A percentile compares a stretch with the other conserved stretches of the same genome.
Conservation (phyloP, 2,797 vertebrate genomes). For the Erpetoichthys calabaricus region DNA sequence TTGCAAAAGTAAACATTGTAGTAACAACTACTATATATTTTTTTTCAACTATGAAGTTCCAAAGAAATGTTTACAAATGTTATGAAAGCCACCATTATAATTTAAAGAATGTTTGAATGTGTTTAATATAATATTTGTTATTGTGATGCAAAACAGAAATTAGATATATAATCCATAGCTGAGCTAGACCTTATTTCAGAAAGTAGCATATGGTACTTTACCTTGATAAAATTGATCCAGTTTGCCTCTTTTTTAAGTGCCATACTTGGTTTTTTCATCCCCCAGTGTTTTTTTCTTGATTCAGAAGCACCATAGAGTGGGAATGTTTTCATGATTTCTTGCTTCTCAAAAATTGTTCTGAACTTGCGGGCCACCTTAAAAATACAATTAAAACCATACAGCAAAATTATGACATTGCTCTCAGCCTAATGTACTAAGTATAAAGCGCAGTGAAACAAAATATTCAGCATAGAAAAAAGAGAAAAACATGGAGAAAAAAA, state of each 20-base stretch:
- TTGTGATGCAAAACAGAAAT: not conserved
- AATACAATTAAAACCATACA: conserved; percentile 5
- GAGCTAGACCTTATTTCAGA: not conserved
- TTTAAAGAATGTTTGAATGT: too few relatives aligned
- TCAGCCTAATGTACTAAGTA: not conserved
- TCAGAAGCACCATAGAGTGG: conserved; percentile 34
- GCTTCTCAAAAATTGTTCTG: conserved; percentile 41
- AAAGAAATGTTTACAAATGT: too few relatives aligned
- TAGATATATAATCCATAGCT: not conserved
- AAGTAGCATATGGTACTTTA: conserved; percentile 16
- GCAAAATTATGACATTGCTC: not conserved
- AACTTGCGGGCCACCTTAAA: conserved; percentile 45
- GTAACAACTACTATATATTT: too few relatives aligned
- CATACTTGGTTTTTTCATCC: conserved; percentile 23
- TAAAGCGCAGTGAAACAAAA: not conserved
- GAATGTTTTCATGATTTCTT: conserved; percentile 50
- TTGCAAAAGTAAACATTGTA: too few relatives aligned
- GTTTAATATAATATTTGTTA: conserved; percentile 1
- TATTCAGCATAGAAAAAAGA: too few relatives aligned
- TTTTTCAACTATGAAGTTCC: too few relatives aligned
- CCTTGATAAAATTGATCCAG: conserved; percentile 52
- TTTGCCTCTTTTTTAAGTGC: conserved; percentile 47
- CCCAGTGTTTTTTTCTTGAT: conserved; percentile 28
- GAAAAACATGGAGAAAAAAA: too few relatives aligned
- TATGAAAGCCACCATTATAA: too few relatives aligned